A percentile compares a stretch with the other conserved stretches of the same genome.
phyloP scores from a whole-genome alignment of 37 sponge, comb jelly and placozoan species.

The Cliona cf. orientalis region DNA sequence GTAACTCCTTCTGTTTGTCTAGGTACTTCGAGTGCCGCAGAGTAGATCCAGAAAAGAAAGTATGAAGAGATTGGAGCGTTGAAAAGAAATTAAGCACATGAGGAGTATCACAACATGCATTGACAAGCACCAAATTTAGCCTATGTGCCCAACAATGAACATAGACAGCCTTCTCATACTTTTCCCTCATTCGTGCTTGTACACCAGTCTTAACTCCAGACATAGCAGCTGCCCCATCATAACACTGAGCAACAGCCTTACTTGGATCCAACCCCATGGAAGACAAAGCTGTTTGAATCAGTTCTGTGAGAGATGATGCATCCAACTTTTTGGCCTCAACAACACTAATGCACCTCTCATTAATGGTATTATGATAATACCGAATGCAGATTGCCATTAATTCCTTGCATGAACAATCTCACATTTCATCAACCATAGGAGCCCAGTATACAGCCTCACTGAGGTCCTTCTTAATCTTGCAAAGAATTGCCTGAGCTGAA shows the following conservation, averaged over 20 bases:
- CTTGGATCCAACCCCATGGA: conserved; percentile 14
- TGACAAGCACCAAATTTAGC: conserved; percentile 20
- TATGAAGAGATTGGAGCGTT: conserved; percentile 38
- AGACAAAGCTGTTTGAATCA: conserved; percentile 10
- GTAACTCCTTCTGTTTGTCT: conserved; percentile 33
- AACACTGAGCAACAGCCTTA: conserved; percentile 27
- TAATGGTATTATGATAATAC: conserved; percentile 11
- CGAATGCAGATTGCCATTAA: conserved; percentile 12
- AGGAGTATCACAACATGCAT: conserved; percentile 18
- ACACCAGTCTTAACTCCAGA: conserved; percentile 25
- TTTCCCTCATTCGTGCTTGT: conserved; percentile 21
- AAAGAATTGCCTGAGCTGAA: conserved; percentile 5
- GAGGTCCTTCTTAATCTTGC: conserved; percentile 4
- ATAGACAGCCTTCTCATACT: conserved; percentile 16
- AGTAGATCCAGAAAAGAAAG: conserved; percentile 48
- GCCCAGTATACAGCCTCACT: conserved; percentile 12
- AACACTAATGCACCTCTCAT: conserved; percentile 30
- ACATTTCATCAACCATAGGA: conserved; percentile 12
- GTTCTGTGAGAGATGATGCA: conserved; percentile 8
- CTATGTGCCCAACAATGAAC: conserved; percentile 23
- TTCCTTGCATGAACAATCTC: conserved; percentile 17
- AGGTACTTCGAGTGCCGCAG: conserved; percentile 32
- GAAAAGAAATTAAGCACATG: conserved; percentile 42
- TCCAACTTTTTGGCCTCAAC: conserved; percentile 21
- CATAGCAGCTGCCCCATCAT: conserved; percentile 25